Base-by-base conservation (phyloP, 2,113 vertebrate genomes). In the Hymenochirus boettgeri region DNA sequence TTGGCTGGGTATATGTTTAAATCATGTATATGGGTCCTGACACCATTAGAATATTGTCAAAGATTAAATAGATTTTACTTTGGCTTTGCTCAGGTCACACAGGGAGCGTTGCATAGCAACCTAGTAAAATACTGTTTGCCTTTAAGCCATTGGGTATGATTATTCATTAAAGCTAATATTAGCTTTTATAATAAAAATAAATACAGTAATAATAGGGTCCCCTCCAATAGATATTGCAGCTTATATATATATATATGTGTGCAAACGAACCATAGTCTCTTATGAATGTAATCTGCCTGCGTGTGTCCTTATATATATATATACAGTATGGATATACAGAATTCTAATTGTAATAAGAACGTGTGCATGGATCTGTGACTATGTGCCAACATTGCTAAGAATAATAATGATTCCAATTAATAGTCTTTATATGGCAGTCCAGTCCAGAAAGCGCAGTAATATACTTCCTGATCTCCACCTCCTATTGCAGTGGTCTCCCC, bases 151-250 rank as follows among this genome's bases (percentile, higher is more conserved):
- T 58, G 55, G 46, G 9, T 59, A 52, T 52, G 47, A 26, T 66
- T 58, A 66, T 66, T 59, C 64, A 66, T 52, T 58, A 45, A 58
- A 59, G 45, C 56, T 59, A 59, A 67, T 67, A 67, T 67, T 67
- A 45, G 56, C 46, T 59, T 50, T 53, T 35, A 59, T 67, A 22
- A 39, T 58, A 39, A 50, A 66, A 58, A 66, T 66, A 66, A 59
- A 66, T 58, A 39, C 8, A 21, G 64, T 37, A 55, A 55, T 55
- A 27, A 55, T 27, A 29, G 29, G 31, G 54, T 57, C 26, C 18
- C 10, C 17, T 57, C 25, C 54, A 35, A 18, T 3, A 21, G 37
- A 54, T 63, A 63, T 63, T 45, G 39, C 25, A 29, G 24, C 12
- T 45, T 45, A 45, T 55, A 29, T 31, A n/a, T 17, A 60, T 42